Evolutionary conservation across 2,888 invertebrate species (phyloP), one percentile per base, ranked within the genome.

Genomic region (Sericinus montela): DNA sequence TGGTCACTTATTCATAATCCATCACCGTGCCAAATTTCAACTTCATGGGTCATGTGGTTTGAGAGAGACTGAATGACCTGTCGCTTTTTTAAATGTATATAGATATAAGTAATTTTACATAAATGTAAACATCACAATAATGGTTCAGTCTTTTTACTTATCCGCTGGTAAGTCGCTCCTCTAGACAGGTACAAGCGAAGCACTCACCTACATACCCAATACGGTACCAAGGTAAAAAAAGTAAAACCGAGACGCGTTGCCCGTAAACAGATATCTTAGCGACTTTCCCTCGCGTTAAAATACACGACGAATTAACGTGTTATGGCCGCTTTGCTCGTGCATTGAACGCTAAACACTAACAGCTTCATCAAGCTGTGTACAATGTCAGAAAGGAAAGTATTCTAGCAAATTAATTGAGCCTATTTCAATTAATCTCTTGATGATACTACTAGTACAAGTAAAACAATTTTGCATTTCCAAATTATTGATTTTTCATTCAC

Each of bases 251-350:
- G 43, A 47, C 44, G 38, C 44, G 34, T 39, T 38, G 39, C 38
- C 43, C 43, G 47, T 43, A 51, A 46, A 43, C 39, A 47, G 58
- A 58, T 56, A 52, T 60, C 58, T 65, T 63, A 56, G 57, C 56
- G 51, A 70, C 75, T 77, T 77, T 76, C 76, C 60, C 72, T 67
- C 62, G 59, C 58, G 61, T 59, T 57, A 62, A 62, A 57, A 64
- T 63, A 37, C 25, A 43, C 42, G 25, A 29, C 32, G 19, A 11
- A 19, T 32, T 16, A 45, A 38, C 34, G 40, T 16, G 30, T 39
- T 40, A 40, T 35, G 13, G 45, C 10, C 30, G 35, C 25, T n/a
- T 13, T 8, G 48, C 41, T 30, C 44, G 32, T 29, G 38, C 49
- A 8, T 45, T 32, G 45, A 32, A 29, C 38, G 38, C 19, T 30